These are phyloP conservation scores for Nematopogon swammerdamellus DNA, from an alignment of 2,888 invertebrate species.

Conservation along the genomic window DNA sequence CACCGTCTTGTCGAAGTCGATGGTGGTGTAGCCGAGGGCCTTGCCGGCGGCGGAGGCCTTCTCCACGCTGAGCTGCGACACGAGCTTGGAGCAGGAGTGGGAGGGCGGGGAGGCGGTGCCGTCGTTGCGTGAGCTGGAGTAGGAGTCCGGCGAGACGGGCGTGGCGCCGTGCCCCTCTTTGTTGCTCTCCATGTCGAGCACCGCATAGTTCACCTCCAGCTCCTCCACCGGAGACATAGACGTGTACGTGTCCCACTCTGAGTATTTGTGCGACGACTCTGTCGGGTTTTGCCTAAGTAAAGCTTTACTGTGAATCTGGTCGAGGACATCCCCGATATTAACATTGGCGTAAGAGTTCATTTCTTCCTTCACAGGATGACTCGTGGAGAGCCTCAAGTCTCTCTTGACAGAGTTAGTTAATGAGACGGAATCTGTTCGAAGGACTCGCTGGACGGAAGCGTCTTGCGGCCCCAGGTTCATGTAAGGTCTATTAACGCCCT, in stretches of 20 bases:
- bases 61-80: slow-evolving; percentile 36
- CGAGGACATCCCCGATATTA: slow-evolving; percentile 29
- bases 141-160: slow-evolving; percentile 13
- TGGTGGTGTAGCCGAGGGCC: slow-evolving; percentile 76
- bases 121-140: slow-evolving; percentile 30
- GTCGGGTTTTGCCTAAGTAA: slow-evolving; percentile 16
- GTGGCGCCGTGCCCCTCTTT: slow-evolving; percentile 32
- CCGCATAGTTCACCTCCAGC: slow-evolving; percentile 69
- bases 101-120: slow-evolving; percentile 27
- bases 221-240: slow-evolving; percentile 41
- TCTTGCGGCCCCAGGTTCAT: slow-evolving; percentile 41
- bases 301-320: slow-evolving; percentile 20
- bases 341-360: slow-evolving; percentile 42
- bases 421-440: slow-evolving; percentile 11
- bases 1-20: slow-evolving; percentile 91
- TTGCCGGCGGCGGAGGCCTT: slow-evolving; percentile 13
- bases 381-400: not conserved
- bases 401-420: slow-evolving; percentile 8
- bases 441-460: slow-evolving; percentile 6
- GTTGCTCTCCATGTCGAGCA: slow-evolving; percentile 67
- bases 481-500: slow-evolving; percentile 35
- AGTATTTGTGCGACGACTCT: slow-evolving; percentile 33
- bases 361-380: slow-evolving; percentile 29
- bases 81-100: slow-evolving; percentile 25
- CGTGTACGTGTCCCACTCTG: slow-evolving; percentile 41